These are phyloP conservation scores for Linyphia triangularis DNA, from an alignment of 2,888 invertebrate genomes.

Conservation along the genomic window DNA sequence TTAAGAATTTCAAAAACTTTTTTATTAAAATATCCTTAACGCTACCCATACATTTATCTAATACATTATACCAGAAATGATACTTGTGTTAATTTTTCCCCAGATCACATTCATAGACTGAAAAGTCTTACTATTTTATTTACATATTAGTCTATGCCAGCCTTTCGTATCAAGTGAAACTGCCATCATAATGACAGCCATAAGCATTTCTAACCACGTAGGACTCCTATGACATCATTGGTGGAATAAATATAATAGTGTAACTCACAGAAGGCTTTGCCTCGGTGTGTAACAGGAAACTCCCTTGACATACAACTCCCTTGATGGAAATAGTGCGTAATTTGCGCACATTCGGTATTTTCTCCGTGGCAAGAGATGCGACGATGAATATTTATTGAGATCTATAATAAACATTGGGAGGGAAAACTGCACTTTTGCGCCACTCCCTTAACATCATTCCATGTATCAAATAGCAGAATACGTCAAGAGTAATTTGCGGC, in stretches of 20 bases:
- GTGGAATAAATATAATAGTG: background rate
- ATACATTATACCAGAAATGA: too few species aligned
- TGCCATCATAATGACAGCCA: background rate
- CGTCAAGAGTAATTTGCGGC: too few species aligned
- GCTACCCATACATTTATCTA: too few species aligned
- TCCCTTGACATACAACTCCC: background rate
- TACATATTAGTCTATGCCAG: too few species aligned
- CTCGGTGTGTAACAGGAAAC: background rate
- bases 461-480: too few species aligned
- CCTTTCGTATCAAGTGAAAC: background rate
- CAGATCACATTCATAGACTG: too few species aligned
- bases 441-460: too few species aligned
- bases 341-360: background rate
- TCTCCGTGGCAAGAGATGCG: background rate
- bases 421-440: background rate
- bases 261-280: background rate
- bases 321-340: background rate
- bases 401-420: background rate
- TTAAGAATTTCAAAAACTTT: too few species aligned
- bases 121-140: too few species aligned
- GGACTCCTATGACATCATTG: background rate
- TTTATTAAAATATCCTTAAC: too few species aligned
- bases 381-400: conserved; percentile 5
- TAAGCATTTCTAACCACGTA: background rate
- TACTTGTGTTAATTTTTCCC: too few species aligned